Conservation (phyloP, 2,113 vertebrate genomes). For the Cyrtonyx montezumae region DNA sequence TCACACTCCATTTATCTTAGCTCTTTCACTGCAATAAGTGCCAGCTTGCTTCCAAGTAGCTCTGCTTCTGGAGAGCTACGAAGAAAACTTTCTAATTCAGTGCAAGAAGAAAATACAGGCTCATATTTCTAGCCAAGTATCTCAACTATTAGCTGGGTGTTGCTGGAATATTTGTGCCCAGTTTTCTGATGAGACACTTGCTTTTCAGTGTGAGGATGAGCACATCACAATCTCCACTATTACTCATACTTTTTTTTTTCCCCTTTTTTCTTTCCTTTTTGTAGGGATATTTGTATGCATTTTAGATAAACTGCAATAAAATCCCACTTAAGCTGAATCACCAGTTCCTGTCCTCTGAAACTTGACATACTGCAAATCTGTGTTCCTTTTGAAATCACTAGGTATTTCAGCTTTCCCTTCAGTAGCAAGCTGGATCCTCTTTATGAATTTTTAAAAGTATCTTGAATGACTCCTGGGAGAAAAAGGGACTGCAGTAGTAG, state of each 20-base stretch:
- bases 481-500: neutral
- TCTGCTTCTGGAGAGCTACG: neutral
- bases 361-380: neutral
- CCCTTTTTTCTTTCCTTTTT: neutral
- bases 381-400: neutral
- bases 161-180: neutral
- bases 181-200: neutral
- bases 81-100: neutral
- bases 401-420: neutral
- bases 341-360: neutral
- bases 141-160: neutral
- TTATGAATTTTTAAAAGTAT: neutral
- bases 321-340: neutral
- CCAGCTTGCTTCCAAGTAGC: neutral
- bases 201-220: neutral
- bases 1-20: neutral
- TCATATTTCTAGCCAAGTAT: neutral
- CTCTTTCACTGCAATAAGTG: neutral
- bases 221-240: neutral
- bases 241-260: neutral
- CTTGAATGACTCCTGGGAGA: neutral
- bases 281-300: neutral
- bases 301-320: neutral
- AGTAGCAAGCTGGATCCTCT: neutral
- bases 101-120: neutral